phyloP scores from a whole-genome alignment of 2,888 invertebrate genomes.

The Achlya flavicornis region DNA sequence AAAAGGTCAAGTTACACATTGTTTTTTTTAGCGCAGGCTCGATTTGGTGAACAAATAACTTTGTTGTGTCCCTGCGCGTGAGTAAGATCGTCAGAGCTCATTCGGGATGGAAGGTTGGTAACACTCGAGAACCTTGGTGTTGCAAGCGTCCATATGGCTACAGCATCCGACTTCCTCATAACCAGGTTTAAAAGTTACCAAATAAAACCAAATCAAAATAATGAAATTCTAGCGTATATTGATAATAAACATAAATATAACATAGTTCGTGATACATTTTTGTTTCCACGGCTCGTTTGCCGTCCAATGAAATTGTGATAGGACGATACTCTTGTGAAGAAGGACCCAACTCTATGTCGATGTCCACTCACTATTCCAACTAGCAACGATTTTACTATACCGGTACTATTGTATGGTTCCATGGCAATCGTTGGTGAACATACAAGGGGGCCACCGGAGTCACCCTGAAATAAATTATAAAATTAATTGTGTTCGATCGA shows the following conservation, averaged over 20 bases:
- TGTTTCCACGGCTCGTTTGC: constrained; percentile 20
- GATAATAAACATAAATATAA: not conserved
- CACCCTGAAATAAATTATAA: constrained; percentile 48
- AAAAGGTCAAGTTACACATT: no score
- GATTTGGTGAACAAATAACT: no score
- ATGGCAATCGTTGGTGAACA: constrained; percentile 43
- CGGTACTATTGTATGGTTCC: constrained; percentile 17
- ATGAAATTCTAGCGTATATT: not conserved
- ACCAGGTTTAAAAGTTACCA: no score
- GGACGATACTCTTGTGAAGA: constrained; percentile 47
- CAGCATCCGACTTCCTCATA: no score
- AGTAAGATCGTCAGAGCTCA: no score
- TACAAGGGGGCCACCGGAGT: constrained; percentile 68
- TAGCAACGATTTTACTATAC: constrained; percentile 43
- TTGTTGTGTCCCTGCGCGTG: no score
- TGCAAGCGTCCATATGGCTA: no score
- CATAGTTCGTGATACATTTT: not conserved
- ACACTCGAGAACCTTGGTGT: no score
- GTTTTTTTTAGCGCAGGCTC: no score
- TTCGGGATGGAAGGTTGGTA: no score
- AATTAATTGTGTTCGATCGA: no score
- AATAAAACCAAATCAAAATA: constrained; percentile 9
- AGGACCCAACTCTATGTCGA: constrained; percentile 23
- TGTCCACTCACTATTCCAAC: constrained; percentile 51
- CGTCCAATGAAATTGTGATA: constrained; percentile 33